These are phyloP conservation scores for Dicrostonyx torquatus DNA, from an alignment of 2,797 vertebrate genomes.

Conservation along the genomic window DNA sequence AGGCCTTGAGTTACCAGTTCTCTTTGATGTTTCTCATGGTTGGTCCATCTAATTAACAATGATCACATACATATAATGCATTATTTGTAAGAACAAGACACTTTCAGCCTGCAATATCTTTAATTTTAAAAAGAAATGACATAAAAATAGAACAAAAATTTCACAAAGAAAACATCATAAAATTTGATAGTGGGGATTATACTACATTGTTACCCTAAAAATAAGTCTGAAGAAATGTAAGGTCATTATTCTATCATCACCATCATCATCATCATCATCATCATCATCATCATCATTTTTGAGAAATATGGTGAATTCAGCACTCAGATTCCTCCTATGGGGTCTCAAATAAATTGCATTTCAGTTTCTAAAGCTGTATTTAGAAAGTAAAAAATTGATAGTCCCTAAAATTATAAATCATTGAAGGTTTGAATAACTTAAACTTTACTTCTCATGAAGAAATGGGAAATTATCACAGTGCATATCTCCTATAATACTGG, in stretches of 20 bases:
- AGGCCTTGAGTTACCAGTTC: slow-evolving; percentile 83
- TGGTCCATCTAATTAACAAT: slow-evolving; percentile 85
- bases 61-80: slow-evolving; percentile 73
- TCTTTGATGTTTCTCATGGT: slow-evolving; percentile 83
- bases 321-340: slow-evolving; percentile 61
- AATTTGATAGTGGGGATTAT: slow-evolving; percentile 34
- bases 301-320: slow-evolving; percentile 34
- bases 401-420: slow-evolving; percentile 76
- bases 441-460: neutral
- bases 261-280: slow-evolving; percentile 55
- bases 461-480: neutral
- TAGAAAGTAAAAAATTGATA: slow-evolving; percentile 74
- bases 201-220: slow-evolving; percentile 51
- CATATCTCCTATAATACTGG: neutral
- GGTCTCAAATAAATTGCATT: slow-evolving; percentile 64
- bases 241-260: slow-evolving; percentile 53
- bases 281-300: slow-evolving; percentile 61
- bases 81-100: slow-evolving; percentile 79
- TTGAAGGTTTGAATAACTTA: slow-evolving; percentile 82
- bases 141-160: slow-evolving; percentile 68
- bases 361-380: slow-evolving; percentile 74
- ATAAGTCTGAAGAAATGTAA: slow-evolving; percentile 62
- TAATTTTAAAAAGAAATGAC: slow-evolving; percentile 77
- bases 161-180: slow-evolving; percentile 37
- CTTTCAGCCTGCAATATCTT: slow-evolving; percentile 74